phyloP scores from a whole-genome alignment of 2,113 vertebrate genomes.

The Nycticorax nycticorax region DNA sequence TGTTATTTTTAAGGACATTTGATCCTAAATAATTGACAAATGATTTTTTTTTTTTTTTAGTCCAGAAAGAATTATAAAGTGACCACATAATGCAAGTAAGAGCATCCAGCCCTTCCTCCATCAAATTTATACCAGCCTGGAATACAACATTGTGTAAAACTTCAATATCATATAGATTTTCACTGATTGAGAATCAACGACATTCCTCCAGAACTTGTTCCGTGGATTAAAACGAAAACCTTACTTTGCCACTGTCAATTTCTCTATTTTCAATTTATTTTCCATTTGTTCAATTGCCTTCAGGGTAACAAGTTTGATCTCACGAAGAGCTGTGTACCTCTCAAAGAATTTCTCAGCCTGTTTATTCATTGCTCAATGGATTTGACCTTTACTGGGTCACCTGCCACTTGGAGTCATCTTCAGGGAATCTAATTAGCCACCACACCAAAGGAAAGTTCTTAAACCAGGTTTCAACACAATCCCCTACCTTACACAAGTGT shows the following conservation, averaged over 20 bases:
- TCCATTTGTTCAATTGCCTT: background rate
- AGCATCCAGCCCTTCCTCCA: background rate
- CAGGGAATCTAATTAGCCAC: background rate
- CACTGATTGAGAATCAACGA: background rate
- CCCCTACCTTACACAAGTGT: background rate
- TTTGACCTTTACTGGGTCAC: background rate
- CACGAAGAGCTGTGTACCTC: background rate
- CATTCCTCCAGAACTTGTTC: background rate
- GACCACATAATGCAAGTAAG: background rate
- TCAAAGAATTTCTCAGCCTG: background rate
- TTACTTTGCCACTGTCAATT: background rate
- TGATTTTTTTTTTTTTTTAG: background rate
- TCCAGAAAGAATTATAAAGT: background rate
- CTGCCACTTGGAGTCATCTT: background rate
- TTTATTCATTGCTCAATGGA: background rate
- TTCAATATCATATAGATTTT: background rate
- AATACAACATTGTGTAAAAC: background rate
- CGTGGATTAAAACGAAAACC: background rate
- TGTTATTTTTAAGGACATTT: background rate
- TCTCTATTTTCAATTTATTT: background rate
- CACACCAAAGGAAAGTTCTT: background rate
- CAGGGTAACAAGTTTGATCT: background rate
- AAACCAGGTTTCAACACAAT: background rate
- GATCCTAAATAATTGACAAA: background rate
- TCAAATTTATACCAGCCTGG: background rate